Evolutionary conservation across 2,797 vertebrate genomes (phyloP), one percentile per base, ranked within the genome.

Genomic region (Falco rusticolus): DNA sequence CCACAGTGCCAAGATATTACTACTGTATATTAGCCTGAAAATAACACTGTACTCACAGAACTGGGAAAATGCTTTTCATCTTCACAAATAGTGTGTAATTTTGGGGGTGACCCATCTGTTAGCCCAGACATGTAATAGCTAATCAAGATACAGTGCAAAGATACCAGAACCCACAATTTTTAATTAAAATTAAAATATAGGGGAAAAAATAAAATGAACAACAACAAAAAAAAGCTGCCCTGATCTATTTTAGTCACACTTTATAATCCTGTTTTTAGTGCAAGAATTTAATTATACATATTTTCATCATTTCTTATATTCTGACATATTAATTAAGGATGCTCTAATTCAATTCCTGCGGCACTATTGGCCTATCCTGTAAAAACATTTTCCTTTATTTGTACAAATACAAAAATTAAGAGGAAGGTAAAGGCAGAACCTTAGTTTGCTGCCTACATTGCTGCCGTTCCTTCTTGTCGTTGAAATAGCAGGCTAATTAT

Each of bases 291-390:
- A 98, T 98, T 98, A 98, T 96, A 97, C 95, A 96, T 97, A 97
- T 98, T 98, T 98, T 97, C 95, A 96, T 98, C 87, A 97, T 97
- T 98, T 98, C 97, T 98, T 94, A 84, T 94, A 80, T 94, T 95
- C 96, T 98, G 98, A 98, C 98, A 98, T 97, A 97, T 97, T 98
- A 98, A 98, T 98, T 98, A 98, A 98, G 94, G 97, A 97, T 77
- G 94, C 82, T 97, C 72, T 97, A 96, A 97, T 97, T 97, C 97
- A 94, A 88, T 96, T 97, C 84, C 91, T 16, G 48, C 93, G 87
- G 89, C 94, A 97, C 95, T 80, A 84, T 94, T 96, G 95, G 96
- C 96, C 96, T 95, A 94, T 70, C 78, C 81, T 98, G 98, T 98
- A 97, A 97, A 98, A 98, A 98, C 96, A 98, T 98, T 98, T 97